Percentiles rank a stretch among this genome's conserved stretches.
Evolutionary conservation across 2,797 vertebrate genomes (phyloP).

Genomic region (Eupleurogrammus muticus): DNA sequence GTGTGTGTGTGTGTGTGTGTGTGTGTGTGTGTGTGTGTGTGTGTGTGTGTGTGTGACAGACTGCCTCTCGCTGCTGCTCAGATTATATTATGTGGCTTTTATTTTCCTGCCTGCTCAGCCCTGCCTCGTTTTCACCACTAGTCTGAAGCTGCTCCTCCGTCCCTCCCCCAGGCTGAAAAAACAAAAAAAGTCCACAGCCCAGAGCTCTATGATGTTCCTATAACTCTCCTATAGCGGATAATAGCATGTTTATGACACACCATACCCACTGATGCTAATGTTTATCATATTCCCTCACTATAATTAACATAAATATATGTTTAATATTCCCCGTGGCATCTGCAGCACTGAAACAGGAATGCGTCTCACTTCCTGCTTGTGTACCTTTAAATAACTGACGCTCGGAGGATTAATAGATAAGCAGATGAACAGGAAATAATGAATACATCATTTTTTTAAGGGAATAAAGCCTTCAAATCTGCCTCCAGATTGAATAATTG

Average conservation of each 20-base stretch:
- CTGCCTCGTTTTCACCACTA: conserved; percentile 61
- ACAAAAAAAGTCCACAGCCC: background rate
- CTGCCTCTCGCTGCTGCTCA: conserved; percentile 59
- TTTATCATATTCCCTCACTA: conserved; percentile 33
- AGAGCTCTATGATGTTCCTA: conserved; percentile 19
- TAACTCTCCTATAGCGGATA: conserved; percentile 36
- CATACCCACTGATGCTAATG: conserved; percentile 7
- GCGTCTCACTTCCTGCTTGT: background rate
- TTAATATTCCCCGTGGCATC: conserved; percentile 10
- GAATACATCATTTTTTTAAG: too few relatives aligned
- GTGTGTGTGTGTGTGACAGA: conserved; percentile 52
- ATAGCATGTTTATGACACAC: conserved; percentile 45
- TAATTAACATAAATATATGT: conserved; percentile 44
- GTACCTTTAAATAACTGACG: background rate
- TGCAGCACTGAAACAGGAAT: background rate
- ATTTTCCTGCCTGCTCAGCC: conserved; percentile 62
- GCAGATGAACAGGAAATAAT: background rate
- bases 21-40: conserved; percentile 15
- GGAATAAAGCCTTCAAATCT: too few relatives aligned
- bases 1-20: conserved; percentile 25
- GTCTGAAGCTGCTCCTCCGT: conserved; percentile 46
- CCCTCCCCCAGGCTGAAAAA: conserved; percentile 55
- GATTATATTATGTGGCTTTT: conserved; percentile 76
- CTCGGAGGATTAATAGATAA: background rate
- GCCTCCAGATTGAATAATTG: too few relatives aligned